phyloP scores from a whole-genome alignment of 1,140 invertebrate genomes.

The Teleogryllus occipitalis region DNA sequence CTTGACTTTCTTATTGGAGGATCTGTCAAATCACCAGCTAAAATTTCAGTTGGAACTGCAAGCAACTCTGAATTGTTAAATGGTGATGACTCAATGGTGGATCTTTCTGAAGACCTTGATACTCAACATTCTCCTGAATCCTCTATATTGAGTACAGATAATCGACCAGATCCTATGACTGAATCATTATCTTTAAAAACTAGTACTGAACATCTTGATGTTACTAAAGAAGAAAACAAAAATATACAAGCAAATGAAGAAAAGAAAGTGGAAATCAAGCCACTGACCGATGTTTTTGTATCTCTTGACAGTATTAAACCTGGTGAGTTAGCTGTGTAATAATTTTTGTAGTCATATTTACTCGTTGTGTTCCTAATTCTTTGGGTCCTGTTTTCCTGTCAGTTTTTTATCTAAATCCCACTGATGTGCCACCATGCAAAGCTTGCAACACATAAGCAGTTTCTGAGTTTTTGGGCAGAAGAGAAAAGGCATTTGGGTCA shows the following conservation, averaged over 20 bases:
- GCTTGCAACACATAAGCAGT: too few species aligned
- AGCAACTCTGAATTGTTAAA: conserved; percentile 24
- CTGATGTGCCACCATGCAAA: too few species aligned
- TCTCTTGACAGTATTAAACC: conserved; percentile 67
- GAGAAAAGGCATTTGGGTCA: too few species aligned
- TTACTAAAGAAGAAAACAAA: background rate
- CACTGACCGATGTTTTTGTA: conserved; percentile 64
- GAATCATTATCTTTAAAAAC: background rate
- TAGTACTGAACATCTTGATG: background rate
- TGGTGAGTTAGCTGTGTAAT: conserved; percentile 35
- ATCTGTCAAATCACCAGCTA: background rate
- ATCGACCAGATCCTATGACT: background rate
- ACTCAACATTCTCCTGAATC: background rate
- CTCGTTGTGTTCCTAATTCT: too few species aligned
- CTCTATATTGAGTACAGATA: background rate
- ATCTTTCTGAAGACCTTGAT: conserved; percentile 32
- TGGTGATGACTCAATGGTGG: conserved; percentile 48
- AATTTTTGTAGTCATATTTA: too few species aligned
- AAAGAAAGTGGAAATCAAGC: conserved; percentile 36
- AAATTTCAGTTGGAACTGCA: background rate
- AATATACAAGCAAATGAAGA: background rate
- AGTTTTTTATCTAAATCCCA: too few species aligned
- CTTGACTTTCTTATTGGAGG: conserved; percentile 22
- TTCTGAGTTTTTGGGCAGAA: too few species aligned
- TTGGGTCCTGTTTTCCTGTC: too few species aligned